Conservation (phyloP, 2,113 vertebrate genomes). For the Hylia prasina region DNA sequence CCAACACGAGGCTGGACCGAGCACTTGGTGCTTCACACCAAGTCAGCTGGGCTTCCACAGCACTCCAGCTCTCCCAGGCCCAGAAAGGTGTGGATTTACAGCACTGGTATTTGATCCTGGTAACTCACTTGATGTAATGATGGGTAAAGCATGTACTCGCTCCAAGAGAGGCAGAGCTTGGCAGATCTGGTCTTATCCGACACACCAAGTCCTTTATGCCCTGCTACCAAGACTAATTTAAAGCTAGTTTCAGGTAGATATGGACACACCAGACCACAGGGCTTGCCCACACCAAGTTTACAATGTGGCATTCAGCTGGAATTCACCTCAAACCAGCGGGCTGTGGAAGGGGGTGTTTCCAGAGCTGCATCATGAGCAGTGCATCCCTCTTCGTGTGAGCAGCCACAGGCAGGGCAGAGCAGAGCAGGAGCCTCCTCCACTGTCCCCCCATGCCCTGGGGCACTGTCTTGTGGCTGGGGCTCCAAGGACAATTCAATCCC, state of each 20-base stretch:
- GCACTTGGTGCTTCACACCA: neutral
- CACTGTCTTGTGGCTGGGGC: neutral
- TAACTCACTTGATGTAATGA: neutral
- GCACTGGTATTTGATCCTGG: neutral
- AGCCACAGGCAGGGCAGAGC: neutral
- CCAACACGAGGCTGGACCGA: rapidly evolving
- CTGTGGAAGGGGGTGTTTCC: rapidly evolving
- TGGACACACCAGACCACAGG: neutral
- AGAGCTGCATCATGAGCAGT: rapidly evolving
- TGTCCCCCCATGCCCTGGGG: neutral
- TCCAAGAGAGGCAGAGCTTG: neutral
- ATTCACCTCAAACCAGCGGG: rapidly evolving
- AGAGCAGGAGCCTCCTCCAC: neutral
- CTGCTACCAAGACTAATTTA: neutral
- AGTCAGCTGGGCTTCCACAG: neutral
- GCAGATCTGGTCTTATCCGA: neutral
- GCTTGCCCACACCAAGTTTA: neutral
- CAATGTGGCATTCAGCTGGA: neutral
- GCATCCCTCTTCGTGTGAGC: neutral
- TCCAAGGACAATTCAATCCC: neutral
- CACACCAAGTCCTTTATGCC: neutral
- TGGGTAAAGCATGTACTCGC: neutral
- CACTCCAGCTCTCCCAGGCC: neutral
- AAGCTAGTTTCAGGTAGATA: neutral
- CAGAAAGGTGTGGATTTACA: neutral